Evolutionary conservation across 2,113 vertebrate species (phyloP).

Genomic region (Ginglymostoma cirratum): DNA sequence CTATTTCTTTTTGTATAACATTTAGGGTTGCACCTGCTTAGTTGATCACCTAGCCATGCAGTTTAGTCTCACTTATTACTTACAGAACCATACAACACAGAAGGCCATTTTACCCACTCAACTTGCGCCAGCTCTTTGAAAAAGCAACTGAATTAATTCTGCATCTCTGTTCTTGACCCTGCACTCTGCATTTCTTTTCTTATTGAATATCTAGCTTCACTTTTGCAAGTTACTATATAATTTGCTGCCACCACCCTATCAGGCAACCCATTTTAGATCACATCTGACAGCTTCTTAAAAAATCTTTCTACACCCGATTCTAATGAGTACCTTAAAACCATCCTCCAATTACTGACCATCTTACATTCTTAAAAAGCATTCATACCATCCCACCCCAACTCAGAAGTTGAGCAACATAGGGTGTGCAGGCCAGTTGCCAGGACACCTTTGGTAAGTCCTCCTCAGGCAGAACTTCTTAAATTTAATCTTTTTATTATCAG

Average conservation of each 20-base stretch:
- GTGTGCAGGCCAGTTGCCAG: background rate
- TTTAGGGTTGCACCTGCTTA: background rate
- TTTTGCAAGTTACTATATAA: background rate
- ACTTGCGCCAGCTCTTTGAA: no score
- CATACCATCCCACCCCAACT: background rate
- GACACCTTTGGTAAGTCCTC: background rate
- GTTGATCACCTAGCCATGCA: background rate
- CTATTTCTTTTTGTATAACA: background rate
- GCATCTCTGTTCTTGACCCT: no score
- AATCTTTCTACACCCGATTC: background rate
- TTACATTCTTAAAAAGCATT: background rate
- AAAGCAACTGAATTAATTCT: no score
- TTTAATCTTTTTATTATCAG: no score
- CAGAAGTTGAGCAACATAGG: background rate
- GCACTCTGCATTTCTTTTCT: no score
- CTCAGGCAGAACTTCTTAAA: background rate
- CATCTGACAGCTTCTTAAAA: background rate
- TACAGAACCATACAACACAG: no score
- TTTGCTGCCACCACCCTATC: background rate
- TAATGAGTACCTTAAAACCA: background rate
- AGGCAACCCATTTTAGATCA: background rate
- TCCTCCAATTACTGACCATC: background rate
- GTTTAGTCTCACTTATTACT: background rate
- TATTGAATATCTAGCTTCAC: no score
- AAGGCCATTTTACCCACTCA: no score